Conservation (phyloP, 2,113 vertebrate species). For the Probosciger aterrimus region DNA sequence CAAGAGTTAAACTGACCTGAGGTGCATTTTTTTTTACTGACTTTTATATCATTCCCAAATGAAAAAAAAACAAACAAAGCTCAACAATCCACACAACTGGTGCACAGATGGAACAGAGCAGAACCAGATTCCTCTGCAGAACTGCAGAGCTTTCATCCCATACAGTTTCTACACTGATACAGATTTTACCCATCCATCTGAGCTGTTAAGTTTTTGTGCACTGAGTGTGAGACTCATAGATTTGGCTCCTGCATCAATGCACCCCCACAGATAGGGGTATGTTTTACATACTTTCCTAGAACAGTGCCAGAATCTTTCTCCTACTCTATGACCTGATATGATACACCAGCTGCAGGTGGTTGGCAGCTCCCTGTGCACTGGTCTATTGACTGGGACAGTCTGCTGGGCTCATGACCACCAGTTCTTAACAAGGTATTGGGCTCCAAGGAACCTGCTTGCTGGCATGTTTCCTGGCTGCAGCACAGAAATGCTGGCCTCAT, state of each 20-base stretch:
- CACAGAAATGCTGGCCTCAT: neutral
- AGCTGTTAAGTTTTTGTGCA: conserved; percentile 58
- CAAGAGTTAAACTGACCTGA: neutral
- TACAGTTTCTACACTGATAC: conserved; percentile 21
- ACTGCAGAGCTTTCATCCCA: conserved; percentile 45
- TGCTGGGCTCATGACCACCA: neutral
- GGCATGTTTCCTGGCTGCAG: neutral
- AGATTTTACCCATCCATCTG: conserved; percentile 65
- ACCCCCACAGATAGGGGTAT: conserved; percentile 55
- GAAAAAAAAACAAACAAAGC: conserved; percentile 46
- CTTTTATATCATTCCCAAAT: neutral
- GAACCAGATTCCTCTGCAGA: conserved; percentile 59
- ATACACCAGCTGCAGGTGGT: neutral
- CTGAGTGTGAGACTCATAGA: conserved; percentile 56
- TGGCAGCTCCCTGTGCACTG: neutral
- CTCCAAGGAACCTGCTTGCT: neutral
- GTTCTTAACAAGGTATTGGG: neutral
- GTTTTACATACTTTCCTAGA: conserved; percentile 42
- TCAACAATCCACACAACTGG: conserved; percentile 44
- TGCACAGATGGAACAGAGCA: conserved; percentile 56
- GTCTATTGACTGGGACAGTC: neutral
- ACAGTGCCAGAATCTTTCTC: conserved; percentile 18
- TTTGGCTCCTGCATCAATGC: conserved; percentile 37
- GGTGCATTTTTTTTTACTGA: conserved; percentile 7
- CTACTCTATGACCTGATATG: conserved; percentile 9